Percentiles rank a stretch among this genome's conserved stretches.
Conservation (phyloP, 92 coral and sea anemone species). For the Phenganax marumi region DNA sequence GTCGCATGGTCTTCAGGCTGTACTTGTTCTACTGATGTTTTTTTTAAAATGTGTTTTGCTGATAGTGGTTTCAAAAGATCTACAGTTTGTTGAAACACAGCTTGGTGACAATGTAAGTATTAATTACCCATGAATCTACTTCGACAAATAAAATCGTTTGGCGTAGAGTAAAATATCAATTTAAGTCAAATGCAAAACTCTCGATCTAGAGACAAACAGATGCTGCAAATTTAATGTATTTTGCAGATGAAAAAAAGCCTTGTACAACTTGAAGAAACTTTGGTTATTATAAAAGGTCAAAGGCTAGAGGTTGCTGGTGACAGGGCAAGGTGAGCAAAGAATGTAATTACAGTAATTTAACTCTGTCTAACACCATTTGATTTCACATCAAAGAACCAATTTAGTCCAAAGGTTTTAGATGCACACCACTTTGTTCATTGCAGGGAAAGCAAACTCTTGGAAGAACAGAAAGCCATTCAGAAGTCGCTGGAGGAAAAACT, state of each 20-base stretch:
- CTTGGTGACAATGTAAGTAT: slow-evolving; percentile 54
- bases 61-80: slow-evolving; percentile 22
- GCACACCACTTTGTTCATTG: background rate
- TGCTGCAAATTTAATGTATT: background rate
- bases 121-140: background rate
- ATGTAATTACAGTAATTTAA: background rate
- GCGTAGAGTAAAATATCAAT: background rate
- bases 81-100: slow-evolving; percentile 38
- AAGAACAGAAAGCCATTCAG: slow-evolving; percentile 67
- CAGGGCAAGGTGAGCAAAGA: slow-evolving; percentile 61
- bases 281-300: slow-evolving; percentile 68
- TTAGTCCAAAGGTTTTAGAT: background rate
- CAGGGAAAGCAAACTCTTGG: slow-evolving; percentile 71
- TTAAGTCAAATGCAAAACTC: background rate
- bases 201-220: background rate
- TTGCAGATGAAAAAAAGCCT: slow-evolving; percentile 63
- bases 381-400: background rate
- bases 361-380: background rate
- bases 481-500: slow-evolving; percentile 62
- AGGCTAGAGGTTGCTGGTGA: slow-evolving; percentile 71
- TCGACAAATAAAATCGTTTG: background rate
- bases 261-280: slow-evolving; percentile 69
- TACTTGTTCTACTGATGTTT: background rate
- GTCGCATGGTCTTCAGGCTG: too few species aligned
- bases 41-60: background rate